Evolutionary conservation across 2,888 invertebrate species (phyloP), one percentile per base, ranked within the genome.

Genomic region (Phanerotoma sp.): DNA sequence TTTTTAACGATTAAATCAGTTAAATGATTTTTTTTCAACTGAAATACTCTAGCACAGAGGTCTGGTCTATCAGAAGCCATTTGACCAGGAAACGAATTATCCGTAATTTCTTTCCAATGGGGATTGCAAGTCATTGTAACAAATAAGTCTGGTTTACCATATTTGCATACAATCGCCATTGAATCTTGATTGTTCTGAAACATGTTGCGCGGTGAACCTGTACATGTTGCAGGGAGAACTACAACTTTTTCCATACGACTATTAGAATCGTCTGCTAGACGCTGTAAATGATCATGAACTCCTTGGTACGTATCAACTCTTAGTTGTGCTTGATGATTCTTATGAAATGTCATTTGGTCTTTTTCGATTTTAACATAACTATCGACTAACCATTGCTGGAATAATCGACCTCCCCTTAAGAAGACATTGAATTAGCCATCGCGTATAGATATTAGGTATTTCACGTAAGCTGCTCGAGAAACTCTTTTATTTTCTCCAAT

Each of bases 61-160:
- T 63, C 64, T 15, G 59, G 63, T 60, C 62, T 54, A 41, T 62
- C 63, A 1, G 48, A 44, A 15, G 61, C 28, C 52, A 48, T 48
- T 54, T 66, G 61, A 44, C 51, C 52, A 5, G 47, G 49, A 22
- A 55, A 38, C 7, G 62, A 13, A 53, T 63, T 62, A 51, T 63
- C 55, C 22, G 25, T 41, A 15, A 63, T 64, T 53, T 64, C 65
- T 7, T 18, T 28, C 61, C 63, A 66, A 16, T 58, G 48, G 13
- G 61, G 58, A 60, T 65, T 65, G 18, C 64, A 60, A 6, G 57
- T 62, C 51, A 62, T 59, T 4, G 57, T 60, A 7, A 64, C 38
- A 40, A 61, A 61, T 28, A 63, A 38, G 48, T 62, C 59, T 20
- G 60, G 54, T 55, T 58, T 61, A 9, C 57, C 61, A 22, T 50